Evolutionary conservation across 2,113 vertebrate genomes (phyloP).

Genomic region (Malurus melanocephalus): DNA sequence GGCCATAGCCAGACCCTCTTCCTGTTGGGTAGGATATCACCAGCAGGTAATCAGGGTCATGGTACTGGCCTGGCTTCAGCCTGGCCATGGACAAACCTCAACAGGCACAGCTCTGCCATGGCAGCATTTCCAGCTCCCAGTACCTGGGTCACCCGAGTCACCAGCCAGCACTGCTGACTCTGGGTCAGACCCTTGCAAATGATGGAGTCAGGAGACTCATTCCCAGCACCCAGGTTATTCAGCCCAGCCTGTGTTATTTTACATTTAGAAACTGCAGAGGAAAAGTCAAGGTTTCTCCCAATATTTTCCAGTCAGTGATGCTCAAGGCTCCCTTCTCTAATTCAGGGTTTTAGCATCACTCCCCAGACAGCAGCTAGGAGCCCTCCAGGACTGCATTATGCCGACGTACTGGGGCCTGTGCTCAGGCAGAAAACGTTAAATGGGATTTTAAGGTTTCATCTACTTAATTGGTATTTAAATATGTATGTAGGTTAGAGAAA

Average conservation of each 20-base stretch:
- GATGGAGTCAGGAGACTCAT: accelerated
- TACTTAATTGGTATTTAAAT: slow-evolving; percentile 29
- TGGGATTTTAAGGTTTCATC: background rate
- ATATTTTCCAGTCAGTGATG: background rate
- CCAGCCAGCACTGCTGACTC: background rate
- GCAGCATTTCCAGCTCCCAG: background rate
- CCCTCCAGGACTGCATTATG: background rate
- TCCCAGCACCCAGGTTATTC: background rate
- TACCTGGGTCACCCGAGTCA: background rate
- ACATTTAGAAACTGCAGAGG: background rate
- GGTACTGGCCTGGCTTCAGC: background rate
- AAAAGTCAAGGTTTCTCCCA: background rate
- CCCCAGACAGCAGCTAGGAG: background rate
- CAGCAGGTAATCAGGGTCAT: background rate
- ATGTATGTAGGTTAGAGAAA: slow-evolving; percentile 16
- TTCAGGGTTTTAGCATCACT: background rate
- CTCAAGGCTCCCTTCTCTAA: background rate
- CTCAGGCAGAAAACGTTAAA: background rate
- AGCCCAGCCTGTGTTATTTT: background rate
- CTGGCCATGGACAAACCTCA: background rate
- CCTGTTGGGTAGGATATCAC: background rate
- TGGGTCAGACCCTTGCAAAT: background rate
- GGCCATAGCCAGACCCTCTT: background rate
- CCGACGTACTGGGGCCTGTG: accelerated
- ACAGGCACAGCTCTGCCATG: background rate